phyloP scores from a whole-genome alignment of 1,140 invertebrate genomes.

The Teleogryllus occipitalis region DNA sequence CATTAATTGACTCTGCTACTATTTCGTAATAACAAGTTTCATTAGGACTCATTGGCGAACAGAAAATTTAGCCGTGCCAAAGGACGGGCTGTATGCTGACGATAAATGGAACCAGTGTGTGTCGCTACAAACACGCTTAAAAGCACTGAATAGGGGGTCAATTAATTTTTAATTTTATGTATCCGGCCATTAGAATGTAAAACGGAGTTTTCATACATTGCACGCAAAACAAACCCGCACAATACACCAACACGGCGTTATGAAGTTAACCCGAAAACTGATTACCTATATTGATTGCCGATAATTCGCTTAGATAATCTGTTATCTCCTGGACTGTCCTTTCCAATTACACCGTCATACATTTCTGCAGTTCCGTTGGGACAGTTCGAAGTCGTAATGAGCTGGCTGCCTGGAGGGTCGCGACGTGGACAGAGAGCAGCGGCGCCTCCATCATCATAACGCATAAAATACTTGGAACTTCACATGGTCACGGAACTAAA shows the following conservation, averaged over 20 bases:
- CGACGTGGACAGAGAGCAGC: background rate
- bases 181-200: background rate
- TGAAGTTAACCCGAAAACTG: background rate
- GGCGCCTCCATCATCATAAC: no score
- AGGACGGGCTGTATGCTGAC: no score
- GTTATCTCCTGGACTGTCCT: background rate
- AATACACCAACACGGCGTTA: background rate
- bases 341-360: background rate
- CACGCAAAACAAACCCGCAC: background rate
- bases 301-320: background rate
- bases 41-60: no score
- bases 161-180: background rate
- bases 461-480: no score
- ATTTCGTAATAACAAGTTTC: no score
- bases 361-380: background rate
- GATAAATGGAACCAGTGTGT: no score
- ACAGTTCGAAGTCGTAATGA: background rate
- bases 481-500: no score
- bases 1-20: no score
- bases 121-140: background rate
- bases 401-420: background rate
- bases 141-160: background rate
- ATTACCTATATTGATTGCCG: slow-evolving; percentile 4
- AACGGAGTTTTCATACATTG: background rate
- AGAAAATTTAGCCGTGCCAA: no score